Evolutionary conservation across 30 jellyfish, hydroid and myxozoan genomes (phyloP), one percentile per base, ranked within the genome.

Genomic region (Nemopilema nomurai): DNA sequence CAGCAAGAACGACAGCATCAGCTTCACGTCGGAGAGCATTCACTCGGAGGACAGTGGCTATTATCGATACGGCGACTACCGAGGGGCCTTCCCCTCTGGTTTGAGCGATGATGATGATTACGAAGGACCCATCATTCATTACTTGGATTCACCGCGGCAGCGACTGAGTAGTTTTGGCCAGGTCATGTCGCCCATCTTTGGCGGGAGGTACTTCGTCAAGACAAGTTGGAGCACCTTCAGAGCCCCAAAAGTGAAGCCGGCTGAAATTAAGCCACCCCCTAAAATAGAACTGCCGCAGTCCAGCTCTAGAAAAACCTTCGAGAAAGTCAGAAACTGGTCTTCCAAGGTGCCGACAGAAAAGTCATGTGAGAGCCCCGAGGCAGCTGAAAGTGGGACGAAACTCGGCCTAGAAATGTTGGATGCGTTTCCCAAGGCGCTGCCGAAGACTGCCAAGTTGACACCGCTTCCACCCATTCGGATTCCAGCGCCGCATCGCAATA

Each of bases 141-240:
- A 66, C 41, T 50, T 84, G 69, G 93, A 84, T 23, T 71, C 69
- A 65, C 87, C 87, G 30, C 62, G 70, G 27, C 87, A 63, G 62
- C 83, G 78, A 8, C 49, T 74, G 52, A 22, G 77, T 32, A 86
- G 76, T 30, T 62, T 78, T 21, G 93, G 87, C 68, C 93, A 84
- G 28, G 62, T 71, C 33, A 32, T 87, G 8, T 77, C 87, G 1
- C 96, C 96, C 69, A 87, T 87, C 18, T 87, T 87, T n/a, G 96
- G 96, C 30, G 96, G 96, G 17, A 71, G 89, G 67, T 78, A 87
- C 62, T 87, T 77, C 62, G 90, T 87, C 27, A 79, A 87, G 66
- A 78, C 96, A 62, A 87, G 96, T 51, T 78, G 79, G 83, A 79
- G 90, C 84, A 87, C 96, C 28, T 76, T 87, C 83, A 67, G 96